Conservation (phyloP, 2,113 vertebrate genomes). For the Pachypanchax playfairii region DNA sequence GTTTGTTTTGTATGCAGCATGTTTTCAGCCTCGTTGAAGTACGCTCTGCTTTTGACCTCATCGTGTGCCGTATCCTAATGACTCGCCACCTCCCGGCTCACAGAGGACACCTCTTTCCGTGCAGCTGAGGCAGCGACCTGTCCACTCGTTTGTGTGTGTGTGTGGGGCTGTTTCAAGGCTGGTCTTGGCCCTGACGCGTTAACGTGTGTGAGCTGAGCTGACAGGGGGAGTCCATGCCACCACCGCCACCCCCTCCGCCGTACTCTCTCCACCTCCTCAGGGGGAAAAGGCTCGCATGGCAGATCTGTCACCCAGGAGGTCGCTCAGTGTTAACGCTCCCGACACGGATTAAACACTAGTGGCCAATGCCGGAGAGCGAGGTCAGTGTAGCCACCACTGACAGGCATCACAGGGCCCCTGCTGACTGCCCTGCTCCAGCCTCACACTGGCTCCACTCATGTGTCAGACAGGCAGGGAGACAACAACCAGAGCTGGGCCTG, state of each 20-base stretch:
- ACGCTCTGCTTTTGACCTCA: slow-evolving; percentile 62
- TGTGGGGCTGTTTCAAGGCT: slow-evolving; percentile 57
- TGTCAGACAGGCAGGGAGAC: slow-evolving; percentile 70
- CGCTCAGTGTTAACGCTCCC: slow-evolving; percentile 92
- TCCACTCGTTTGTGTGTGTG: too few species aligned
- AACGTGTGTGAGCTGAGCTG: slow-evolving; percentile 76
- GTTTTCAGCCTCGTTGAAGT: slow-evolving; percentile 42
- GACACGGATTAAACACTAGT: slow-evolving; percentile 91
- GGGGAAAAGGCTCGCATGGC: slow-evolving; percentile 83
- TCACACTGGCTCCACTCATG: slow-evolving; percentile 46
- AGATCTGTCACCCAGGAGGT: slow-evolving; percentile 94
- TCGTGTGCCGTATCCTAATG: slow-evolving; percentile 62
- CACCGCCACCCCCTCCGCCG: slow-evolving; percentile 16
- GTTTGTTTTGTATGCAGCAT: slow-evolving; percentile 28
- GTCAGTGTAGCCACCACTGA: slow-evolving; percentile 87
- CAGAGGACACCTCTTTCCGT: slow-evolving; percentile 74
- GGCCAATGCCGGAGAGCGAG: slow-evolving; percentile 82
- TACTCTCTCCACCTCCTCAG: slow-evolving; percentile 55
- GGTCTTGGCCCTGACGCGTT: slow-evolving; percentile 61
- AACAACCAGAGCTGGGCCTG: slow-evolving; percentile 52
- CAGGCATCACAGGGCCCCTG: slow-evolving; percentile 76
- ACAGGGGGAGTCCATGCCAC: slow-evolving; percentile 70
- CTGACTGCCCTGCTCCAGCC: slow-evolving; percentile 62
- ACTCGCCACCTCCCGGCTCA: slow-evolving; percentile 64
- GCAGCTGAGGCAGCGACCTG: slow-evolving; percentile 69